Evolutionary conservation across 2,113 vertebrate species (phyloP).

Genomic region (Rhizomys pruinosus): DNA sequence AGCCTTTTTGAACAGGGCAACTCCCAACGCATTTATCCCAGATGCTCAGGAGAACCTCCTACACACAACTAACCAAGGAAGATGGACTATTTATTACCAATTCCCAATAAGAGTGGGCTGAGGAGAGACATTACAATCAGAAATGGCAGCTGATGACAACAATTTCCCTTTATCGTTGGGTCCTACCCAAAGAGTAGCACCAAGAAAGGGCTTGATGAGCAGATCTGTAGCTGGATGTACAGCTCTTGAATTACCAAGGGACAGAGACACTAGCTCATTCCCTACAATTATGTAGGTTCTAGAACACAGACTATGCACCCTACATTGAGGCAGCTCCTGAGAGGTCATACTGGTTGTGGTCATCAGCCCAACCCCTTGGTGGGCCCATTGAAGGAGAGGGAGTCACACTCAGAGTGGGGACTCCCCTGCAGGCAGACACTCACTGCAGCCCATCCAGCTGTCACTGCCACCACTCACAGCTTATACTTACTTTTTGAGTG

Average conservation of each 20-base stretch:
- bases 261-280: slow-evolving; percentile 17
- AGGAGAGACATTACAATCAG: slow-evolving; percentile 21
- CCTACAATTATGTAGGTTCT: slow-evolving; percentile 64
- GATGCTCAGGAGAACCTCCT: neutral
- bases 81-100: neutral
- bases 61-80: neutral
- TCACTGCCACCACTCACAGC: too few species aligned
- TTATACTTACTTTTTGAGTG: too few species aligned
- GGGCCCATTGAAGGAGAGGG: slow-evolving; percentile 70
- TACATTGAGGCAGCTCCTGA: slow-evolving; percentile 52
- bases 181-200: slow-evolving; percentile 77
- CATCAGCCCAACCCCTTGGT: slow-evolving; percentile 75
- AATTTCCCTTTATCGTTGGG: slow-evolving; percentile 49
- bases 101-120: neutral
- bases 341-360: slow-evolving; percentile 62
- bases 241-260: slow-evolving; percentile 71
- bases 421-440: slow-evolving; percentile 80
- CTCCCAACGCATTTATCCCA: neutral
- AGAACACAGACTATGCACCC: slow-evolving; percentile 27
- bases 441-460: slow-evolving; percentile 82
- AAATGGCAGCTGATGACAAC: slow-evolving; percentile 62
- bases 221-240: slow-evolving; percentile 50
- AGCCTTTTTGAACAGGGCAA: neutral
- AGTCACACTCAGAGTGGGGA: slow-evolving; percentile 73
- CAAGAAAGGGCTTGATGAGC: slow-evolving; percentile 73